A percentile compares a stretch with the other conserved stretches of the same genome.
Evolutionary conservation across 2,113 vertebrate species (phyloP).

Genomic region (Canis aureus): DNA sequence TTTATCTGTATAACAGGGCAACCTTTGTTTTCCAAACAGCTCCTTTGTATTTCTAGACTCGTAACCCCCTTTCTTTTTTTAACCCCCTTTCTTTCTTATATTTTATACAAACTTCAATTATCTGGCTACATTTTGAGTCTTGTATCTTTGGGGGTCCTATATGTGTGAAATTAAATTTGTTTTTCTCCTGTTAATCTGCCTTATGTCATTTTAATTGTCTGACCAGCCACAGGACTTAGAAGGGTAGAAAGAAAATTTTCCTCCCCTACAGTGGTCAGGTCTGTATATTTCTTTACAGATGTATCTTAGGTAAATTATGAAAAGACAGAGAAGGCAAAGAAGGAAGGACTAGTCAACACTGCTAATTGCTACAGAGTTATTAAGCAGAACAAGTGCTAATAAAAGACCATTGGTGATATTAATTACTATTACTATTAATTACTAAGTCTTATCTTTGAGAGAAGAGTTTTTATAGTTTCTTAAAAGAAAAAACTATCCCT

Average conservation of each 20-base stretch:
- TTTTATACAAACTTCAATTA: not conserved
- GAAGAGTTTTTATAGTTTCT: conserved; percentile 13
- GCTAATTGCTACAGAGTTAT: not conserved
- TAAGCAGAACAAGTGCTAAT: not conserved
- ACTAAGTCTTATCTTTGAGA: not conserved
- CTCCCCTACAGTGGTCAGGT: not conserved
- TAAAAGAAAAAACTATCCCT: not conserved
- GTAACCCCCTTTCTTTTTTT: not conserved
- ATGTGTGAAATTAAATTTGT: not conserved
- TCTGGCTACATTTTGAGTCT: not conserved
- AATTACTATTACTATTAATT: not conserved
- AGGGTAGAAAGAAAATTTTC: not conserved
- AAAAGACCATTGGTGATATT: not conserved
- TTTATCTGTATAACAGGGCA: not conserved
- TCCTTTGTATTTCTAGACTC: not conserved
- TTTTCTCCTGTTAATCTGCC: not conserved
- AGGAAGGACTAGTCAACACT: not conserved
- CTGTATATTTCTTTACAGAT: not conserved
- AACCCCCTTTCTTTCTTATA: not conserved
- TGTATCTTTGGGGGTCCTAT: not conserved
- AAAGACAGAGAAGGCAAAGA: not conserved
- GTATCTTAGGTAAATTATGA: not conserved
- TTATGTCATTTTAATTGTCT: not conserved
- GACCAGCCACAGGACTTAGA: not conserved
- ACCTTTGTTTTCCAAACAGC: not conserved